Base-by-base conservation (phyloP, 2,888 invertebrate species). In the Megamerina dolium region DNA sequence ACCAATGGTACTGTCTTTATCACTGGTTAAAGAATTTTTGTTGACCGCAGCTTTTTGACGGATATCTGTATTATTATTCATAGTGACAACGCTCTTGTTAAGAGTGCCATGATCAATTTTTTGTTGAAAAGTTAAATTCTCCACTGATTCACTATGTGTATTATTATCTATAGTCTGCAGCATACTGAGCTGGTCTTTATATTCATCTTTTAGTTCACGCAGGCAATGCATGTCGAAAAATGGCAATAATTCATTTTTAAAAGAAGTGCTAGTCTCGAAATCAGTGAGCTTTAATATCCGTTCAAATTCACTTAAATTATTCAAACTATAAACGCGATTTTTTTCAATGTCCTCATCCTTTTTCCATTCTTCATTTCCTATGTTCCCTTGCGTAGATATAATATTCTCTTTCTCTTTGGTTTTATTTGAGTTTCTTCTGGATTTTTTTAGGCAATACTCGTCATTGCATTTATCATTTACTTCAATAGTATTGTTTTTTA, bases 221-320 rank as follows among this genome's bases (percentile, higher is more conserved):
- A 72, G 56, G 46, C 70, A 56, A 53, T 70, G 68, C 61, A 67
- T 62, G 20, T 72, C 72, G 37, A 71, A 72, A 55, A 71, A 72
- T 3, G 71, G 70, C 45, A 72, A 48, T 46, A 72, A 38, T 47
- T 72, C 72, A 18, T 63, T 66, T 45, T 66, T 59, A 38, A 72
- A 37, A 14, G 71, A 64, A 23, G 66, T 63, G 37, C 54, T 55
- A 5, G 58, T 50, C 41, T 67, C 62, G 43, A 66, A 64, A 49
- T 66, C 53, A 39, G 70, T 68, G 33, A 64, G 62, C 42, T 66
- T 63, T 31, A 71, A 55, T 23, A 72, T 53, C 48, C 67, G 68
- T 38, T 71, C 69, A 36, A 70, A 67, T 51, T 72, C 72, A 48
- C 72, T 71, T 12, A 60, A 63, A 49, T 65, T 64, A 48, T 64